Evolutionary conservation across 2,888 invertebrate genomes (phyloP), one percentile per base, ranked within the genome.

Genomic region (Agonopterix subpropinquella): DNA sequence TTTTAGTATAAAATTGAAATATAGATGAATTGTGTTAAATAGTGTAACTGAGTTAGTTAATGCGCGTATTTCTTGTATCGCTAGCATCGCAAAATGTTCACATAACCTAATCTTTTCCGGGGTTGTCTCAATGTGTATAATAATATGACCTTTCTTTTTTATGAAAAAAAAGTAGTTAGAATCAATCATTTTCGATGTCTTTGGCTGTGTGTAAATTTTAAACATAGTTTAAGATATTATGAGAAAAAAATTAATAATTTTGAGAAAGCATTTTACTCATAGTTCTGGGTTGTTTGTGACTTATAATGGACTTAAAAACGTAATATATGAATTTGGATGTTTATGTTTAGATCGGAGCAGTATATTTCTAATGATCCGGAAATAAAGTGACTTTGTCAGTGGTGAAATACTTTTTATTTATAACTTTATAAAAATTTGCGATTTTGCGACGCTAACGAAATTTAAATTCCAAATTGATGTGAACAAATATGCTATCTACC

Each of bases 11-110:
- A 67, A 59, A 47, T 45, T 9, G 39, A 62, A 49, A 49, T 65
- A 59, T 65, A 65, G 56, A 64, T 59, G 59, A 56, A 58, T 59
- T 58, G 42, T 66, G 67, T 73, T 64, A 73, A 66, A 66, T 61
- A 67, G 68, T 69, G 56, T 67, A 59, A 42, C 13, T 11, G 65
- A 59, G 67, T 61, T 65, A 59, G 58, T 65, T 60, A 55, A 62
- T 58, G 57, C 66, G 67, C 69, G 68, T 72, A 60, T 62, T 66
- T 64, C 28, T 28, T 28, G 63, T 70, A 67, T 74, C 87, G 87
- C 83, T 87, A 85, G 84, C 84, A 88, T 89, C 89, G 89, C 89
- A 88, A 87, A 88, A 89, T 89, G 89, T 89, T 89, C 89, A 89
- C 88, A 88, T 88, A 73, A 86, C 87, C 88, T 88, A 77, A 61